Evolutionary conservation across 2,888 invertebrate species (phyloP).

Genomic region (Neuroscelio doddi): DNA sequence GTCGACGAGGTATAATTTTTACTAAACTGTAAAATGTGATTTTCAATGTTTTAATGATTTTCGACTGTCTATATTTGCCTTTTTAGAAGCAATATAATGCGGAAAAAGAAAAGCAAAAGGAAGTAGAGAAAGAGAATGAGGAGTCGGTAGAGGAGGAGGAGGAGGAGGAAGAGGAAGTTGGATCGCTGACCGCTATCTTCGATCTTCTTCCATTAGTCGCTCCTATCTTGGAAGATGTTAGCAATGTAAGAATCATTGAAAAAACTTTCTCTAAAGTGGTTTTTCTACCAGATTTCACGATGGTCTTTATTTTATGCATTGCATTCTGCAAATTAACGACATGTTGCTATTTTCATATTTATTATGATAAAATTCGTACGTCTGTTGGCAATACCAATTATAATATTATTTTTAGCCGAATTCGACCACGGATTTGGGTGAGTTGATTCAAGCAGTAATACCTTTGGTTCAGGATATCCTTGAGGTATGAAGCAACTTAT

Average conservation of each 20-base stretch:
- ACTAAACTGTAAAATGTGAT: background rate
- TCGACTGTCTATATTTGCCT: background rate
- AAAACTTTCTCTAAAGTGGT: constrained; percentile 19
- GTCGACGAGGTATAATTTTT: constrained; percentile 34
- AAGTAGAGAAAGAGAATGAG: constrained; percentile 21
- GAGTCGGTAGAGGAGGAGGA: constrained; percentile 16
- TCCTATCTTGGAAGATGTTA: constrained; percentile 67
- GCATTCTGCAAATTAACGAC: constrained; percentile 14
- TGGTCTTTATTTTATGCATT: constrained; percentile 2
- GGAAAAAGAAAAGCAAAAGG: constrained; percentile 20
- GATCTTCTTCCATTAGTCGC: constrained; percentile 62
- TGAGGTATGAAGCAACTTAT: constrained; percentile 55
- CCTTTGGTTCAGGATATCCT: constrained; percentile 65
- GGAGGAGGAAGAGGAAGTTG: constrained; percentile 52
- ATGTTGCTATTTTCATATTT: constrained; percentile 6
- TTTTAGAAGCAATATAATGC: constrained; percentile 16
- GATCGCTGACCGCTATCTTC: constrained; percentile 61
- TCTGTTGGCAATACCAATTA: too few species aligned
- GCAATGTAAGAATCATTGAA: constrained; percentile 59
- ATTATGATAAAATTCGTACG: too few species aligned
- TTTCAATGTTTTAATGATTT: background rate
- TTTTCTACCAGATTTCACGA: too few species aligned
- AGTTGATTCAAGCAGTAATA: constrained; percentile 58
- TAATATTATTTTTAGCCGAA: constrained; percentile 67
- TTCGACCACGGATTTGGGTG: constrained; percentile 61